Evolutionary conservation across 2,113 vertebrate genomes (phyloP).

Genomic region (Urocolius indicus): DNA sequence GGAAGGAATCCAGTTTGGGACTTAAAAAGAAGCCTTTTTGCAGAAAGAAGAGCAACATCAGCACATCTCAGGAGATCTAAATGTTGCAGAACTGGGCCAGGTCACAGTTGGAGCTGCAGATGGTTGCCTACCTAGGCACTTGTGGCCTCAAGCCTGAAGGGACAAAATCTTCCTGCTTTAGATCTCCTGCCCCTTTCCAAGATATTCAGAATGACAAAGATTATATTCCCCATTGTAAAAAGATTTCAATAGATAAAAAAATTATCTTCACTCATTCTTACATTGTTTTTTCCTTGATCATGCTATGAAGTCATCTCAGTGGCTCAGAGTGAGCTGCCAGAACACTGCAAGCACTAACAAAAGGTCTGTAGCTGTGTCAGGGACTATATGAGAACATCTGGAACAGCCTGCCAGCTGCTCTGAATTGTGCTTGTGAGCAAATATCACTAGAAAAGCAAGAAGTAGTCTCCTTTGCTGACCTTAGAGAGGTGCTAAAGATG

Average conservation of each 20-base stretch:
- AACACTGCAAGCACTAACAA: neutral
- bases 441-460: neutral
- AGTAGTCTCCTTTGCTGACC: neutral
- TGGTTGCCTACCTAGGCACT: neutral
- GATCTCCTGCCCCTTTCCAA: neutral
- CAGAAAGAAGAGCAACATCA: neutral
- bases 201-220: neutral
- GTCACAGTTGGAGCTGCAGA: neutral
- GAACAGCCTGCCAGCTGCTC: neutral
- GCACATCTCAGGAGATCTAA: rapidly evolving
- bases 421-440: neutral
- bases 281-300: neutral
- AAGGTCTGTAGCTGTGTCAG: neutral
- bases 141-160: neutral
- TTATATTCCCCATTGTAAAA: neutral
- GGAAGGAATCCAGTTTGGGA: neutral
- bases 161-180: neutral
- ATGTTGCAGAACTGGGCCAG: neutral
- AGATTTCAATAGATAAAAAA: neutral
- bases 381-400: neutral
- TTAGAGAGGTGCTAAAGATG: neutral
- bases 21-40: neutral
- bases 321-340: neutral
- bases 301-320: neutral
- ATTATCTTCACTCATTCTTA: neutral